Evolutionary conservation across 2,113 vertebrate genomes (phyloP).

Genomic region (Crotalus horridus): DNA sequence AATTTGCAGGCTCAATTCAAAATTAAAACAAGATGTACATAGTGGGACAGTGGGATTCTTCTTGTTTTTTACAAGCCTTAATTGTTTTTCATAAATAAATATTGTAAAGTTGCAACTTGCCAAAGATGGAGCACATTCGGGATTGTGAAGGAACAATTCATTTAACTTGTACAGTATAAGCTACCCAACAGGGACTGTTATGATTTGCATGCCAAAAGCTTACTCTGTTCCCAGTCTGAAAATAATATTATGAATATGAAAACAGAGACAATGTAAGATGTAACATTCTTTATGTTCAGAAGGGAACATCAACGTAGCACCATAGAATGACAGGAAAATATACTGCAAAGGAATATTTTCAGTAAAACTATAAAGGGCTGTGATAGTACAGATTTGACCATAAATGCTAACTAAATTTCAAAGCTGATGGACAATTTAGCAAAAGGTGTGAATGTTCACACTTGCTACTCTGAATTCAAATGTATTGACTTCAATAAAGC

Average conservation of each 20-base stretch:
- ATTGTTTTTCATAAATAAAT: background rate
- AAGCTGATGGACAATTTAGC: background rate
- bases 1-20: background rate
- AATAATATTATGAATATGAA: background rate
- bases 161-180: background rate
- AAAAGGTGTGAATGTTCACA: background rate
- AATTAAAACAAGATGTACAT: background rate
- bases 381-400: background rate
- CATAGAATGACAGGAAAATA: background rate
- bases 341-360: background rate
- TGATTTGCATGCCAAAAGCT: background rate
- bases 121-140: background rate
- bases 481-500: background rate
- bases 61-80: background rate
- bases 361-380: background rate
- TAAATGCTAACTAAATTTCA: background rate
- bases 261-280: background rate
- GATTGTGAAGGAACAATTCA: background rate
- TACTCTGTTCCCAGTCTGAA: background rate
- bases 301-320: background rate
- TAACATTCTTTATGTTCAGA: background rate
- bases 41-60: background rate
- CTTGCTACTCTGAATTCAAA: background rate
- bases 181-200: background rate
- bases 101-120: background rate